phyloP scores from a whole-genome alignment of 1,140 invertebrate genomes.

The Penaeus japonicus region DNA sequence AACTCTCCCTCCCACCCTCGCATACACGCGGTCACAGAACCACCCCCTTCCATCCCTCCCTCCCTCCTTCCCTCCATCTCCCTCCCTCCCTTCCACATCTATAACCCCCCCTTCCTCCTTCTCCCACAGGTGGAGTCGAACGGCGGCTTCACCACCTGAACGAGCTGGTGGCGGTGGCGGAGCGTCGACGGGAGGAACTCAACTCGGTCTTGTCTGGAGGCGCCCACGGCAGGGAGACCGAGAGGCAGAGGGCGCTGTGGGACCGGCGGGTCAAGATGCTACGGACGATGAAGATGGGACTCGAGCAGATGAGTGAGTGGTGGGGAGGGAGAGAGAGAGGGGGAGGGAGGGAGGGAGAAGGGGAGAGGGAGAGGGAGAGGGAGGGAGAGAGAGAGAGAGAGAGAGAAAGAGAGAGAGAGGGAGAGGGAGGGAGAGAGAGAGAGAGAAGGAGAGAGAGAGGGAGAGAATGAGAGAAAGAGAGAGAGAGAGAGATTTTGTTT shows the following conservation, averaged over 20 bases:
- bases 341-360: no score
- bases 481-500: no score
- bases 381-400: no score
- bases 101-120: neutral
- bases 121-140: slow-evolving; percentile 7
- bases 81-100: neutral
- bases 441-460: no score
- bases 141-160: slow-evolving; percentile 40
- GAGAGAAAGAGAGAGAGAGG: no score
- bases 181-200: slow-evolving; percentile 35
- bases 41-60: neutral
- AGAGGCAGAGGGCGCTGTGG: slow-evolving; percentile 87
- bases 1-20: no score
- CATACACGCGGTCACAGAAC: no score
- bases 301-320: slow-evolving; percentile 74
- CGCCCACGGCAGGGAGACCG: slow-evolving; percentile 67
- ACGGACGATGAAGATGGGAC: slow-evolving; percentile 76
- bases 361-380: no score
- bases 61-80: neutral
- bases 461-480: no score
- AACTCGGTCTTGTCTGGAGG: slow-evolving; percentile 35
- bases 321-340: no score
- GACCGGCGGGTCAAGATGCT: slow-evolving; percentile 82
- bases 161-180: slow-evolving; percentile 37
- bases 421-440: no score